phyloP scores from a whole-genome alignment of 1,140 invertebrate genomes.

The Phortica variegata region DNA sequence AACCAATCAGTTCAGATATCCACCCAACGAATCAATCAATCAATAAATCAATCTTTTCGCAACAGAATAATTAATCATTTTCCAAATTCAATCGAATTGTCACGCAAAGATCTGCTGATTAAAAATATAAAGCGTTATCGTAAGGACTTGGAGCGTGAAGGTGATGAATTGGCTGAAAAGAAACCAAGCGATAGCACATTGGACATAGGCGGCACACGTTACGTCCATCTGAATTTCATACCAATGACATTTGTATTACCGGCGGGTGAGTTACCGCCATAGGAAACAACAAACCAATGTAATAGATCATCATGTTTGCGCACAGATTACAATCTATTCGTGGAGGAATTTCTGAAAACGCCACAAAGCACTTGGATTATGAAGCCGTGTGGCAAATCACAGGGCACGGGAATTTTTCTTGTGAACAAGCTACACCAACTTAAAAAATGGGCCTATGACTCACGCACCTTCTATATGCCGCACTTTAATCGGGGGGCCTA shows the following conservation, averaged over 20 bases:
- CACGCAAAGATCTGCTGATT: constrained; percentile 89
- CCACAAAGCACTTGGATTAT: constrained; percentile 95
- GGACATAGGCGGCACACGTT: constrained; percentile 72
- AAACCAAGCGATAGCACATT: constrained; percentile 59
- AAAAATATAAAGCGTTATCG: constrained; percentile 95
- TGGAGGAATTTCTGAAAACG: constrained; percentile 87
- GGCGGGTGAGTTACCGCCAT: constrained; percentile 60
- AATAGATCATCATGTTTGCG: constrained; percentile 1
- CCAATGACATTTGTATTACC: constrained; percentile 91
- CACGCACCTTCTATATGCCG: constrained; percentile 75
- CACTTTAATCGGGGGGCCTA: constrained; percentile 81
- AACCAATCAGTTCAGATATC: no score
- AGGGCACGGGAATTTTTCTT: constrained; percentile 83
- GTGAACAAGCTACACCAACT: constrained; percentile 87
- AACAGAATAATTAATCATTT: constrained; percentile 85
- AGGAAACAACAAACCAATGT: background rate
- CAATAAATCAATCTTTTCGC: no score
- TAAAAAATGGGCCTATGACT: constrained; percentile 82
- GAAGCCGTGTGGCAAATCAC: constrained; percentile 92
- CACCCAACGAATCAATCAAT: constrained; percentile 8
- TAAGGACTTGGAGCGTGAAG: constrained; percentile 87
- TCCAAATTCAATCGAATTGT: constrained; percentile 92
- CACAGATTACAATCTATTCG: constrained; percentile 93
- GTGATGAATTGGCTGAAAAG: constrained; percentile 78
- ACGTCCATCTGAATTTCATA: constrained; percentile 84